These are phyloP conservation scores for Novumbra hubbsi DNA, from an alignment of 2,797 vertebrate genomes.

Conservation along the genomic window DNA sequence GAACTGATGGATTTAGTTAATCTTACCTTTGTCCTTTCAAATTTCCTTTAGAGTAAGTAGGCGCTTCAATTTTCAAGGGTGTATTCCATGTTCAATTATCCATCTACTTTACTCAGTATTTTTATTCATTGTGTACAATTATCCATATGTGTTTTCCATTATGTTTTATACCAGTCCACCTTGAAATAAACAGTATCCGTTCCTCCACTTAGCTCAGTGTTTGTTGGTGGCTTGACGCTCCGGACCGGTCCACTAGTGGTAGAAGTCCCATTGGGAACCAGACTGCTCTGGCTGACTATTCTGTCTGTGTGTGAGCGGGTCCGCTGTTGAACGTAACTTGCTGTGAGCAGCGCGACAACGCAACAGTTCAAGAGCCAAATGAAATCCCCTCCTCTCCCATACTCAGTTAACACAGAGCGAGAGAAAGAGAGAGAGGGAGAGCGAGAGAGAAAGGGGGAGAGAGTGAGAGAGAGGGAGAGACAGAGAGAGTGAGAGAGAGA, in stretches of 20 bases:
- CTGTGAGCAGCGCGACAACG: conserved; percentile 40
- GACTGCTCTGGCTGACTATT: not conserved
- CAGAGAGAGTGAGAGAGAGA: not conserved
- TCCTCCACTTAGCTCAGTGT: conserved; percentile 17
- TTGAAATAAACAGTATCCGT: conserved; percentile 24
- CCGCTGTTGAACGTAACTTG: conserved; percentile 30
- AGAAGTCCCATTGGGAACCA: conserved; percentile 11
- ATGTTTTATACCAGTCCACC: conserved; percentile 3
- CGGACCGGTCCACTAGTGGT: conserved; percentile 30
- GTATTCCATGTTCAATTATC: conserved; percentile 49
- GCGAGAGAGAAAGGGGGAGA: conserved; percentile 30
- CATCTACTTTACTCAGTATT: conserved; percentile 62
- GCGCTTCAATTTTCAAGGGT: conserved; percentile 39
- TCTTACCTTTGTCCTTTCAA: conserved; percentile 10
- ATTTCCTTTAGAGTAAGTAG: not conserved
- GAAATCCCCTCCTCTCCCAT: conserved; percentile 53
- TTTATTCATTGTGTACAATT: conserved; percentile 10
- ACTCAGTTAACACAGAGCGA: not conserved
- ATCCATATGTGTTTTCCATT: conserved; percentile 60
- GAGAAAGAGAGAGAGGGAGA: conserved; percentile 11
- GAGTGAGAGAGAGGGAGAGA: conserved; percentile 22
- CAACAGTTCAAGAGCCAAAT: conserved; percentile 75
- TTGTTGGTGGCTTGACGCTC: conserved; percentile 31
- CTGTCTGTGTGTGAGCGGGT: conserved; percentile 4
- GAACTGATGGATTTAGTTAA: not conserved